Percentiles rank a stretch among this genome's conserved stretches.
Conservation (phyloP, 2,113 vertebrate genomes). For the Sminthopsis crassicaudata region DNA sequence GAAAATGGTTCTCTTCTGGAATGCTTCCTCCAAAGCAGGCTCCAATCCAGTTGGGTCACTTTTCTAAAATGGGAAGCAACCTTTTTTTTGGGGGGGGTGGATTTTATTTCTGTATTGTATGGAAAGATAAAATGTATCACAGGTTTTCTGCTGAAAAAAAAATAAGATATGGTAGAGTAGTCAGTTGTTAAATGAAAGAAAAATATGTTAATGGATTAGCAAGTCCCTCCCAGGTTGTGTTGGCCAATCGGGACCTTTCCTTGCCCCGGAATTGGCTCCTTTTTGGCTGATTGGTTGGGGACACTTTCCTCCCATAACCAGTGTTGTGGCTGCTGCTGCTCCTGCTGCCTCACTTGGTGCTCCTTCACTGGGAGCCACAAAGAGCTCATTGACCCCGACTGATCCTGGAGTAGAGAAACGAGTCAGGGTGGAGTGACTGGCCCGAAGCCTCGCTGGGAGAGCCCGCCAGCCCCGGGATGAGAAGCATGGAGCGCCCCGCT, state of each 20-base stretch:
- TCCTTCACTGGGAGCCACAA: not conserved
- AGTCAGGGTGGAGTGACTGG: not conserved
- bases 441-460: not conserved
- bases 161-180: not conserved
- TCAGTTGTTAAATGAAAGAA: conserved; percentile 11
- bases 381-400: conserved; percentile 27
- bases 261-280: not conserved
- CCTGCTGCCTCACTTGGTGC: not conserved
- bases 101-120: not conserved
- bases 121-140: not conserved
- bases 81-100: not conserved
- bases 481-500: too few relatives aligned
- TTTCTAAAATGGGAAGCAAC: not conserved
- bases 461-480: not conserved
- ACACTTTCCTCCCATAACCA: not conserved
- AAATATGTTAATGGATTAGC: not conserved
- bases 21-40: not conserved
- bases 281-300: not conserved
- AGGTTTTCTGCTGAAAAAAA: not conserved
- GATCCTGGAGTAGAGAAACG: not conserved
- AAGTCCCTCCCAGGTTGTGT: not conserved
- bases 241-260: not conserved
- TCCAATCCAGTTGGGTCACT: not conserved
- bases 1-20: not conserved
- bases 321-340: not conserved